These are phyloP conservation scores for Crocidura indochinensis DNA, from an alignment of 2,797 vertebrate genomes.

Conservation along the genomic window DNA sequence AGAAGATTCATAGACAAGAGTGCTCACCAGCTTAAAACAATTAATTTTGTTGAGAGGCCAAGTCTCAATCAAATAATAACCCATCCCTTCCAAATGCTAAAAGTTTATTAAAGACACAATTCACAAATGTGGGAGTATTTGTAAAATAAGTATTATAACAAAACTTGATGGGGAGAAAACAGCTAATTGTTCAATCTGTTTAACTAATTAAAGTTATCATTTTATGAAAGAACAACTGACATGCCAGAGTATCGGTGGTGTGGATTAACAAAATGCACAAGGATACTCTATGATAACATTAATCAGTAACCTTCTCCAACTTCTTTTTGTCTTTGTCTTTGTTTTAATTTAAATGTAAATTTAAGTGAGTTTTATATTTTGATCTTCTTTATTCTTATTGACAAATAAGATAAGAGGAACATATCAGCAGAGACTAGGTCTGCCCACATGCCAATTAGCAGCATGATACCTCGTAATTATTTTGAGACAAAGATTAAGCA, in stretches of 20 bases:
- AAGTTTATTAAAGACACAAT: conserved; percentile 18
- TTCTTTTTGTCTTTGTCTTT: conserved; percentile 65
- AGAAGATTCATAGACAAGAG: conserved; percentile 37
- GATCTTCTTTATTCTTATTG: conserved; percentile 72
- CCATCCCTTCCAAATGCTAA: not conserved
- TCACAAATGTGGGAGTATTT: not conserved
- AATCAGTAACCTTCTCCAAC: conserved; percentile 68
- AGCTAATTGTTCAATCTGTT: conserved; percentile 54
- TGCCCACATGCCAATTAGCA: conserved; percentile 62
- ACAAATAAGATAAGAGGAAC: conserved; percentile 83
- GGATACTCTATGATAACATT: conserved; percentile 74
- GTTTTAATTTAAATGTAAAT: conserved; percentile 87
- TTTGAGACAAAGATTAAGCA: conserved; percentile 79
- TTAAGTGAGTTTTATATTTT: conserved; percentile 70
- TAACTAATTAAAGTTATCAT: conserved; percentile 58
- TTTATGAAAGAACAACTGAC: conserved; percentile 75
- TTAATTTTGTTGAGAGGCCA: not conserved
- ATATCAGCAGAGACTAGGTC: conserved; percentile 65
- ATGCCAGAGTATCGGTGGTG: conserved; percentile 54
- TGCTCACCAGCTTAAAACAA: conserved; percentile 7
- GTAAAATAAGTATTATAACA: conserved; percentile 63
- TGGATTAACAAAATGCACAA: conserved; percentile 73
- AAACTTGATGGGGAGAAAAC: not conserved
- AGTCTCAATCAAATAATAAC: not conserved
- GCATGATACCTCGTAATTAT: conserved; percentile 80